These are phyloP conservation scores for Whitmania pigra DNA, from an alignment of 1,140 invertebrate genomes.

Conservation along the genomic window DNA sequence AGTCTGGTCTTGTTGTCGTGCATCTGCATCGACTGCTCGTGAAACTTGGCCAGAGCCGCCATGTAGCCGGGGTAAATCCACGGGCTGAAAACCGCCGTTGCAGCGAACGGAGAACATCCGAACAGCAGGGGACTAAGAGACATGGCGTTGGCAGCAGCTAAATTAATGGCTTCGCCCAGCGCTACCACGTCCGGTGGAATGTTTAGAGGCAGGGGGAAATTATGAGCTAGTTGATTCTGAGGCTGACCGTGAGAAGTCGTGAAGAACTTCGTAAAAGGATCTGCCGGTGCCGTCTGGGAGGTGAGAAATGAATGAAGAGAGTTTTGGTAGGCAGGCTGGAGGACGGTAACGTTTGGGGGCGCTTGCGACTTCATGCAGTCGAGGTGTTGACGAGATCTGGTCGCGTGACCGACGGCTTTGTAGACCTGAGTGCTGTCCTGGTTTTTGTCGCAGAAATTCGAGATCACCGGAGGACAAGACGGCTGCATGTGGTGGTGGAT, in stretches of 20 bases:
- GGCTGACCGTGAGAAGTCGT: neutral
- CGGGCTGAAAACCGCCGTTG: slow-evolving; percentile 12
- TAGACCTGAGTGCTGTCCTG: neutral
- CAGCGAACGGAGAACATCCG: neutral
- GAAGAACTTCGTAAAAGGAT: neutral
- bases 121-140: neutral
- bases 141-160: slow-evolving; percentile 6
- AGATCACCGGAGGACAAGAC: too few species aligned
- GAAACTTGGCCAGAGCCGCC: neutral
- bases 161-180: neutral
- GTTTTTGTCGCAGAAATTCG: neutral
- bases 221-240: neutral
- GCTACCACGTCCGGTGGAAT: neutral
- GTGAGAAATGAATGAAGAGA: neutral
- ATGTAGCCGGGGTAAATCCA: slow-evolving; percentile 14
- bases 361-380: slow-evolving; percentile 7
- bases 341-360: slow-evolving; percentile 35
- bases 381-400: neutral
- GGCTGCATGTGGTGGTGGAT: too few species aligned
- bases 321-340: slow-evolving; percentile 30
- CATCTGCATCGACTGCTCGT: neutral
- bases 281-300: neutral
- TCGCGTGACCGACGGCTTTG: neutral
- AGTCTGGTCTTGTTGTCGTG: neutral
- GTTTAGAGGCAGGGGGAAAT: neutral